Evolutionary conservation across 2,797 vertebrate species (phyloP).

Genomic region (Rhinogobio ventralis): DNA sequence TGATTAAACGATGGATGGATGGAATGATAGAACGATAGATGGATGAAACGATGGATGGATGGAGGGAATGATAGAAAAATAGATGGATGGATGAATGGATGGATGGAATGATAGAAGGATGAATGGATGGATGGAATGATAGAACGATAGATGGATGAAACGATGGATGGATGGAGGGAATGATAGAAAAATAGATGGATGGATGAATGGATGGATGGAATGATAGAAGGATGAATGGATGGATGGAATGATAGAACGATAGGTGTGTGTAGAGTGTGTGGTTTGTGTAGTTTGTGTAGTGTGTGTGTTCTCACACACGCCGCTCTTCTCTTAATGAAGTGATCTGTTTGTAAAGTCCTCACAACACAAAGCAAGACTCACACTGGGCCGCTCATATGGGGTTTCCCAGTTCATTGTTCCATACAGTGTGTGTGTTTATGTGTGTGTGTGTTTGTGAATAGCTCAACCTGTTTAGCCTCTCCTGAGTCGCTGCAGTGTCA

Average conservation of each 20-base stretch:
- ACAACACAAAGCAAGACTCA: constrained; percentile 68
- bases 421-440: constrained; percentile 70
- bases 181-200: rapidly evolving
- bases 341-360: constrained; percentile 66
- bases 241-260: rapidly evolving
- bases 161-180: neutral
- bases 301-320: constrained; percentile 68
- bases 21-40: neutral
- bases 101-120: too few relatives aligned
- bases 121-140: too few relatives aligned
- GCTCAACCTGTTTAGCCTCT: constrained; percentile 74
- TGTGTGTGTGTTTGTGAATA: constrained; percentile 67
- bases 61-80: neutral
- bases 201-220: neutral
- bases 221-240: neutral
- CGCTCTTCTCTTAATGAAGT: constrained; percentile 63
- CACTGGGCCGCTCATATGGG: constrained; percentile 72
- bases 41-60: neutral
- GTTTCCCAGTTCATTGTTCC: constrained; percentile 66
- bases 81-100: neutral
- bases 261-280: too few relatives aligned
- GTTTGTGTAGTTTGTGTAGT: constrained; percentile 64
- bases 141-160: too few relatives aligned
- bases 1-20: too few relatives aligned
- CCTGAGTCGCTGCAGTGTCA: constrained; percentile 67